These are phyloP conservation scores for Anthophora plumipes DNA, from an alignment of 2,888 invertebrate genomes.

Conservation along the genomic window DNA sequence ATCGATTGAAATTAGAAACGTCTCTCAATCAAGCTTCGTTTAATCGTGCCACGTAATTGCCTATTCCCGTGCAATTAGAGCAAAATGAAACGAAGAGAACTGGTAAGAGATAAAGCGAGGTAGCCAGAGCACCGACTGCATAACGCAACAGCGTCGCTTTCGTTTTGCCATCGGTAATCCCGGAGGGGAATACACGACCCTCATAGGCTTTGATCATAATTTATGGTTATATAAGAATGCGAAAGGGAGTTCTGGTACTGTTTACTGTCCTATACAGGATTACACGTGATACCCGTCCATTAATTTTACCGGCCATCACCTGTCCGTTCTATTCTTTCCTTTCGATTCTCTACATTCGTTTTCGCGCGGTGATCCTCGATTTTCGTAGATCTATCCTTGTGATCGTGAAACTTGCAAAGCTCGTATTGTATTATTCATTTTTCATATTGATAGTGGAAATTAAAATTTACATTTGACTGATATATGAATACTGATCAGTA, in stretches of 20 bases:
- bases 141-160: slow-evolving; percentile 46
- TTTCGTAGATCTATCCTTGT: too few species aligned
- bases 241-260: slow-evolving; percentile 78
- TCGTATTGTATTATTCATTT: too few species aligned
- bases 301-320: slow-evolving; percentile 73
- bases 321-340: slow-evolving; percentile 33
- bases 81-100: background rate
- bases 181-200: slow-evolving; percentile 70
- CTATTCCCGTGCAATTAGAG: background rate
- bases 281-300: slow-evolving; percentile 76
- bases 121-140: slow-evolving; percentile 48
- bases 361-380: background rate
- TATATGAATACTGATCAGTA: too few species aligned
- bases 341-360: slow-evolving; percentile 19
- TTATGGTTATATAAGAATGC: slow-evolving; percentile 83
- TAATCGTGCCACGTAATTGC: slow-evolving; percentile 12
- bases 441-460: too few species aligned
- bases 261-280: slow-evolving; percentile 80
- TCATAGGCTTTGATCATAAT: slow-evolving; percentile 80
- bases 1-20: slow-evolving; percentile 30
- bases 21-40: slow-evolving; percentile 21
- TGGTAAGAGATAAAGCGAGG: slow-evolving; percentile 63
- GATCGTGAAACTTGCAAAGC: too few species aligned
- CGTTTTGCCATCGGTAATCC: slow-evolving; percentile 71
- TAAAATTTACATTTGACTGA: too few species aligned